A percentile compares a stretch with the other conserved stretches of the same genome.
Evolutionary conservation across 2,113 vertebrate species (phyloP).

Genomic region (Peromyscus polionotus): DNA sequence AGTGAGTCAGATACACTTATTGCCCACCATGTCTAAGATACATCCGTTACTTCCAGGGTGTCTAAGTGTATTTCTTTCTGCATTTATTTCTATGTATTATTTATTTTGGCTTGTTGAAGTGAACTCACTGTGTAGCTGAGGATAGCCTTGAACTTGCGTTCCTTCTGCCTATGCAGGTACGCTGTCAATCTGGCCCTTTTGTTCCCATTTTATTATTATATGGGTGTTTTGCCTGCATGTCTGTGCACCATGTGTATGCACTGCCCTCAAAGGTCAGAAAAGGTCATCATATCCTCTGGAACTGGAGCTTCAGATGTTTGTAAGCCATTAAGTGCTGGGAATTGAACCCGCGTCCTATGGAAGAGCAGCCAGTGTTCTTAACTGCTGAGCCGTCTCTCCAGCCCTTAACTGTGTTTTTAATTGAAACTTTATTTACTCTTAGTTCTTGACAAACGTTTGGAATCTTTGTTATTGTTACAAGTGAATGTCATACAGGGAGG

Average conservation of each 20-base stretch:
- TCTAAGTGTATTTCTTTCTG: background rate
- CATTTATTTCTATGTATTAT: background rate
- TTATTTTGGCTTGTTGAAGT: background rate
- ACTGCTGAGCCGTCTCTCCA: background rate
- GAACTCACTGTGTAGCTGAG: background rate
- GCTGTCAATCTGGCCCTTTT: background rate
- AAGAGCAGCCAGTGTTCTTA: background rate
- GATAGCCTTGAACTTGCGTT: background rate
- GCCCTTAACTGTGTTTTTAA: background rate
- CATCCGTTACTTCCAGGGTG: background rate
- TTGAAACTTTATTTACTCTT: conserved; percentile 24
- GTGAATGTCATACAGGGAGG: background rate
- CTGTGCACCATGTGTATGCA: background rate
- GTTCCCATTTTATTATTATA: background rate
- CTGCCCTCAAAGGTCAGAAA: background rate
- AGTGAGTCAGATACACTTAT: background rate
- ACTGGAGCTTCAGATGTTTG: background rate
- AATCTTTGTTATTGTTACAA: background rate
- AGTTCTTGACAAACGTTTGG: background rate
- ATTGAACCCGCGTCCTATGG: background rate
- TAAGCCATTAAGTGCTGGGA: background rate
- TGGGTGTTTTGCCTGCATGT: background rate
- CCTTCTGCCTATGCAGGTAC: background rate
- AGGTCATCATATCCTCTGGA: background rate
- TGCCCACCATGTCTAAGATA: background rate